Evolutionary conservation across 2,113 vertebrate genomes (phyloP).

Genomic region (Sapajus apella): DNA sequence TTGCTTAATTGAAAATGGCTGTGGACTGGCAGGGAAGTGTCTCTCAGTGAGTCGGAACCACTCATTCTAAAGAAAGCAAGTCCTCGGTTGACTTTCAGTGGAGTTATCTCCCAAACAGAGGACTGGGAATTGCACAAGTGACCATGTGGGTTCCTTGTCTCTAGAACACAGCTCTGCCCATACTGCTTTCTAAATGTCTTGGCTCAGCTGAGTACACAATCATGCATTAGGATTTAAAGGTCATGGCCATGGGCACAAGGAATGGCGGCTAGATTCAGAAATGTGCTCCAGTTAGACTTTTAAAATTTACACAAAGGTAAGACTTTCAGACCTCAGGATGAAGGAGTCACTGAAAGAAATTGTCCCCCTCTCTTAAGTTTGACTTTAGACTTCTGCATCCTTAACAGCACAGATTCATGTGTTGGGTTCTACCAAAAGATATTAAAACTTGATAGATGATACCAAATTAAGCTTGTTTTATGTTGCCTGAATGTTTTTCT

Average conservation of each 20-base stretch:
- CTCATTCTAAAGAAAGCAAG: not conserved
- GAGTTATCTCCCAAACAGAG: not conserved
- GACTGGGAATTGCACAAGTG: not conserved
- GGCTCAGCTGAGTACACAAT: accelerated
- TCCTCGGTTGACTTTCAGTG: not conserved
- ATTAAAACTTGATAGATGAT: not conserved
- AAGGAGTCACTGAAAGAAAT: not conserved
- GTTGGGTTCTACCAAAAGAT: not conserved
- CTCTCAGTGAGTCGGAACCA: not conserved
- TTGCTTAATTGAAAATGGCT: not conserved
- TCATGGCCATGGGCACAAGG: accelerated
- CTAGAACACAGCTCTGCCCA: not conserved
- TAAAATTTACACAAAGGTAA: not conserved
- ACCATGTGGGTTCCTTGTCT: not conserved
- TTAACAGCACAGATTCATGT: not conserved
- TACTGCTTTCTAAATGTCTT: not conserved
- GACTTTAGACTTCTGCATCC: not conserved
- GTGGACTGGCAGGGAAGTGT: not conserved
- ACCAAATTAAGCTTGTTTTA: not conserved
- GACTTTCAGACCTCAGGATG: not conserved
- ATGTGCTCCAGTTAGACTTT: not conserved
- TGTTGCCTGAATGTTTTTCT: not conserved
- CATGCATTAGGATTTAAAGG: not conserved
- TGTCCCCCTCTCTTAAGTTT: not conserved
- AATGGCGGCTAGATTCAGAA: not conserved